phyloP scores from a whole-genome alignment of 1,140 invertebrate species.

The Tetranychus urticae region DNA sequence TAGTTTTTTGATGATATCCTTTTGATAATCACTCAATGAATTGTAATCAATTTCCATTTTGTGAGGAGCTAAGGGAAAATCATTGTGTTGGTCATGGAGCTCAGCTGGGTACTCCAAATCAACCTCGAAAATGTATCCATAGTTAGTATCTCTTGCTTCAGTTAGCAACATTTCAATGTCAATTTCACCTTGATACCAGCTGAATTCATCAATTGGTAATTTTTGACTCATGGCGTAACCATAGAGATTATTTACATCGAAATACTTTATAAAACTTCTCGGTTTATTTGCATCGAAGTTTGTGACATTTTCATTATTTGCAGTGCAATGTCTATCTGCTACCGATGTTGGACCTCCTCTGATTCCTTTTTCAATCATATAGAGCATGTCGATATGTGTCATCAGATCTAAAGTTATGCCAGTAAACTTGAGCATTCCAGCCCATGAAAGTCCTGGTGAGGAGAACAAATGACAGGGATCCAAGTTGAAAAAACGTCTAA shows the following conservation, averaged over 20 bases:
- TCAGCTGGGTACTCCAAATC: slow-evolving; percentile 7
- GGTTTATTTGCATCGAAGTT: slow-evolving; percentile 2
- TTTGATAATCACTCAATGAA: not conserved
- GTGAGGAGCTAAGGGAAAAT: slow-evolving; percentile 21
- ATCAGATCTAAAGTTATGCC: not conserved
- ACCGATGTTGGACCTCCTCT: not conserved
- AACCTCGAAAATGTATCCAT: slow-evolving; percentile 12
- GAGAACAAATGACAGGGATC: no score
- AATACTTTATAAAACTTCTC: slow-evolving; percentile 13
- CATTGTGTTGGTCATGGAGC: slow-evolving; percentile 17
- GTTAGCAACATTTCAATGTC: not conserved
- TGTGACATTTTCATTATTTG: not conserved
- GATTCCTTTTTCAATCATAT: slow-evolving; percentile 16
- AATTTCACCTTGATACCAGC: no score
- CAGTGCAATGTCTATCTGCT: not conserved
- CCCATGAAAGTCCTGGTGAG: no score
- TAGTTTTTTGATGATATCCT: not conserved
- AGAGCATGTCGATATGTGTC: slow-evolving; percentile 8
- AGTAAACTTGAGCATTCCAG: no score
- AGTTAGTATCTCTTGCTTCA: not conserved
- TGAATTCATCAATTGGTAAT: no score
- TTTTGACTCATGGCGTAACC: no score
- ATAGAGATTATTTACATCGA: not conserved
- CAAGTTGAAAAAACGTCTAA: no score
- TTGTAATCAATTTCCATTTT: not conserved